Conservation (phyloP, 2,113 vertebrate species). For the Nettapus auritus region DNA sequence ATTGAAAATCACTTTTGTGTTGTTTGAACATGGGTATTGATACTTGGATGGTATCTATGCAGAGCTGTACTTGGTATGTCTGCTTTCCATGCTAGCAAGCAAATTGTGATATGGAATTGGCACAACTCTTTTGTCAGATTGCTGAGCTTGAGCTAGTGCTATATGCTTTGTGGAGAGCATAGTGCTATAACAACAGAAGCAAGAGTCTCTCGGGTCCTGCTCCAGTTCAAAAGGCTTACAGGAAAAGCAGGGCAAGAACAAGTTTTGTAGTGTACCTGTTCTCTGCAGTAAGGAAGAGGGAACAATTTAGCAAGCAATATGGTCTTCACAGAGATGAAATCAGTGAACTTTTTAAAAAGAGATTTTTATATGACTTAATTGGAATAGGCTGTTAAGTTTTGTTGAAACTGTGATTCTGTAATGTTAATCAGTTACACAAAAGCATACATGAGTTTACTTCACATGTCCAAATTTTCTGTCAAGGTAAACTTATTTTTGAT, state of each 20-base stretch:
- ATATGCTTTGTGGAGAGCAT: neutral
- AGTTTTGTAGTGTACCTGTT: neutral
- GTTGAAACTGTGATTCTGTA: neutral
- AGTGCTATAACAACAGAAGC: neutral
- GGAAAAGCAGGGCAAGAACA: neutral
- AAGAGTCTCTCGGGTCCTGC: neutral
- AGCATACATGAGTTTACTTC: neutral
- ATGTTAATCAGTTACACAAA: neutral
- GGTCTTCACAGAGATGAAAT: neutral
- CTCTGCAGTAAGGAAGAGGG: neutral
- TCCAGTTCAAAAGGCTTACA: neutral
- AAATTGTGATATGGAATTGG: neutral
- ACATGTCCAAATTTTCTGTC: neutral
- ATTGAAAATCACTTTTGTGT: neutral
- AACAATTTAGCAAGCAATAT: neutral
- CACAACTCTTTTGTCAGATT: neutral
- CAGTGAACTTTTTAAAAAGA: neutral
- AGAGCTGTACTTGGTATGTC: neutral
- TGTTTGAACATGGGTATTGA: neutral
- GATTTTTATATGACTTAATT: neutral
- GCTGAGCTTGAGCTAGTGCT: neutral
- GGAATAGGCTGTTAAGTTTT: neutral
- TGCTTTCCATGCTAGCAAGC: neutral
- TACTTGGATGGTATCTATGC: neutral
- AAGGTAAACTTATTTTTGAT: neutral